phyloP scores from a whole-genome alignment of 1,140 invertebrate genomes.

The Drosophila sulfurigaster region DNA sequence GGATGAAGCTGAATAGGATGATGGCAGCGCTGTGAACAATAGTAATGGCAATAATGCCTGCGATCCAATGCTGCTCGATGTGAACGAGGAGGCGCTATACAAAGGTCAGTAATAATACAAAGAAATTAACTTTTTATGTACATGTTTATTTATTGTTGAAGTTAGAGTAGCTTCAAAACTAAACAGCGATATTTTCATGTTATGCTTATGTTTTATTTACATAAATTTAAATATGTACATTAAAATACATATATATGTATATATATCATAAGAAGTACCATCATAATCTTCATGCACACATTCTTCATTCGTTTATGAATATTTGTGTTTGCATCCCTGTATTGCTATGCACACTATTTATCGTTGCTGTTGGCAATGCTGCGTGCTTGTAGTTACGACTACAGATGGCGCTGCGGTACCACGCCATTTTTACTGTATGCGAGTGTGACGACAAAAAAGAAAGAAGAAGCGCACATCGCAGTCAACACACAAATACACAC shows the following conservation, averaged over 20 bases:
- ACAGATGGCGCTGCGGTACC: conserved; percentile 37
- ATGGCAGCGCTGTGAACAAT: conserved; percentile 41
- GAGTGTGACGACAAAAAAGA: not conserved
- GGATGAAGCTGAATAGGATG: conserved; percentile 85
- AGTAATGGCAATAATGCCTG: conserved; percentile 56
- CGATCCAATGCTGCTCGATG: conserved; percentile 66
- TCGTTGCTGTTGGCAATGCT: conserved; percentile 50
- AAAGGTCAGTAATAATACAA: conserved; percentile 55
- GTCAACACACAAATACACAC: not conserved
- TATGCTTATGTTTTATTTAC: no score
- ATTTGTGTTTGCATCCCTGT: conserved; percentile 25
- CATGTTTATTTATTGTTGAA: no score
- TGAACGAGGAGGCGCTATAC: conserved; percentile 72
- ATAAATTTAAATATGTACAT: not conserved
- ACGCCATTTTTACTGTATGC: conserved; percentile 55
- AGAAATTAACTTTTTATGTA: no score
- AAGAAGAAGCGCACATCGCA: conserved; percentile 7
- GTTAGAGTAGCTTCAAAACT: no score
- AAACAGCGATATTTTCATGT: not conserved
- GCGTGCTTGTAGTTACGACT: conserved; percentile 2
- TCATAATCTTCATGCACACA: no score
- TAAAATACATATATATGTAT: no score
- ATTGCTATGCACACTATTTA: conserved; percentile 9
- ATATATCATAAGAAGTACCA: not conserved
- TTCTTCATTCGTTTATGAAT: not conserved